Conservation (phyloP, 2,797 vertebrate genomes). For the Leptatherina wallacei region DNA sequence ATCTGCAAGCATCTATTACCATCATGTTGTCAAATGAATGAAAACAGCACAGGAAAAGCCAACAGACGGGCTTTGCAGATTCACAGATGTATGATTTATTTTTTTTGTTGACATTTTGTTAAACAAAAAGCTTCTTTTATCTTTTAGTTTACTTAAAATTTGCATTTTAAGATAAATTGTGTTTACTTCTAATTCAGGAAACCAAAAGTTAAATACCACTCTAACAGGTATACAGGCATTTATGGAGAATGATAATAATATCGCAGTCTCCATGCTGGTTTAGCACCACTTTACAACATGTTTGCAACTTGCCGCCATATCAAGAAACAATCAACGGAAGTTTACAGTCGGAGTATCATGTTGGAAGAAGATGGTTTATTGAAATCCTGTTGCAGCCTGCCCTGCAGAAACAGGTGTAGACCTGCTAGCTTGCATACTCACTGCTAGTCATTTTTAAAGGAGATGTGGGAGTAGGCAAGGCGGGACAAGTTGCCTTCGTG, state of each 20-base stretch:
- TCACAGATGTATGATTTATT: constrained; percentile 50
- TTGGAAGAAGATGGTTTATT: constrained; percentile 70
- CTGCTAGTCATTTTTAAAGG: constrained; percentile 31
- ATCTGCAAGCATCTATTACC: constrained; percentile 69
- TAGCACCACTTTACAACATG: constrained; percentile 22
- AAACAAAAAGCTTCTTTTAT: constrained; percentile 42
- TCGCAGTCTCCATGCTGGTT: constrained; percentile 19
- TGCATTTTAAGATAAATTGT: constrained; percentile 12
- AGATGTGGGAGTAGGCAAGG: background rate
- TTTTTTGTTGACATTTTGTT: constrained; percentile 42
- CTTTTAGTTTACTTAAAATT: constrained; percentile 19
- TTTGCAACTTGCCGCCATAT: constrained; percentile 51
- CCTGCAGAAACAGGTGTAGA: constrained; percentile 67
- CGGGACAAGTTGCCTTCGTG: constrained; percentile 58
- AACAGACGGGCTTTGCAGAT: constrained; percentile 67
- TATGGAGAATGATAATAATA: constrained; percentile 33
- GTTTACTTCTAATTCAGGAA: constrained; percentile 24
- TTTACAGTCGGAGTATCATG: constrained; percentile 65
- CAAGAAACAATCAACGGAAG: constrained; percentile 50
- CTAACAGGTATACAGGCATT: constrained; percentile 33
- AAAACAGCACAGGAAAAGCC: constrained; percentile 49
- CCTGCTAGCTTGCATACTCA: constrained; percentile 52
- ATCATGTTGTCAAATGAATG: constrained; percentile 60
- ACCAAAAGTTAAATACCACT: constrained; percentile 26
- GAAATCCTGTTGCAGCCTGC: constrained; percentile 68